Conservation (phyloP, 2,888 invertebrate genomes). For the Eilema griseolum region DNA sequence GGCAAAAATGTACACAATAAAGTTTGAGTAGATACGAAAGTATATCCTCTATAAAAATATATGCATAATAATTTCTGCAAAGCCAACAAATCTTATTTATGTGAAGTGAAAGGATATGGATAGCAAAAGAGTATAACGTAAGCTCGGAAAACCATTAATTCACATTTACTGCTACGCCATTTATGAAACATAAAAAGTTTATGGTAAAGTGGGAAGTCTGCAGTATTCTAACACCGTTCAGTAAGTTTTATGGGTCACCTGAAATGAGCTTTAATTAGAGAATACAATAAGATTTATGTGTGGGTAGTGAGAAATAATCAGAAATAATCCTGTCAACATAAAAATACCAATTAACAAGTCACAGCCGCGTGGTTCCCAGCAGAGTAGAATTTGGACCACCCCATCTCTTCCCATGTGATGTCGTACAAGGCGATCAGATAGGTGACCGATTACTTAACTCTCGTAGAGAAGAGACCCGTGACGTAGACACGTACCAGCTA, state of each 20-base stretch:
- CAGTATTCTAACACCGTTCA: constrained; percentile 64
- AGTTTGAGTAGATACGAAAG: too few species aligned
- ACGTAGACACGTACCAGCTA: too few species aligned
- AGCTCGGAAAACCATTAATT: constrained; percentile 80
- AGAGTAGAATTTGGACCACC: too few species aligned
- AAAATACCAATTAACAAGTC: not conserved
- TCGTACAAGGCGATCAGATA: too few species aligned
- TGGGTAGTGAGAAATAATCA: constrained; percentile 43
- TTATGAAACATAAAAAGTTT: constrained; percentile 85
- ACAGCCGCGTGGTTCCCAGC: too few species aligned
- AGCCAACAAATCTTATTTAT: constrained; percentile 67
- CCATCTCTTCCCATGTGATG: too few species aligned
- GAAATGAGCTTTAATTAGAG: constrained; percentile 74
- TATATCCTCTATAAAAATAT: not conserved
- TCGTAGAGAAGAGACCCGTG: too few species aligned
- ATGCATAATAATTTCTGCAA: constrained; percentile 40
- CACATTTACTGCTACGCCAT: constrained; percentile 81
- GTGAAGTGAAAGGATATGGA: constrained; percentile 64
- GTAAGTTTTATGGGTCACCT: constrained; percentile 76
- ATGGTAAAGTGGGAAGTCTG: constrained; percentile 78
- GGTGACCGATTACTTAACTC: too few species aligned
- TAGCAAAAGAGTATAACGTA: constrained; percentile 67
- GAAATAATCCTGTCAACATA: constrained; percentile 10
- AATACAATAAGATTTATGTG: constrained; percentile 41
- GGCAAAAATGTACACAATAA: too few species aligned